A percentile compares a stretch with the other conserved stretches of the same genome.
Conservation (phyloP, 2,113 vertebrate genomes). For the Eurystomus gularis region DNA sequence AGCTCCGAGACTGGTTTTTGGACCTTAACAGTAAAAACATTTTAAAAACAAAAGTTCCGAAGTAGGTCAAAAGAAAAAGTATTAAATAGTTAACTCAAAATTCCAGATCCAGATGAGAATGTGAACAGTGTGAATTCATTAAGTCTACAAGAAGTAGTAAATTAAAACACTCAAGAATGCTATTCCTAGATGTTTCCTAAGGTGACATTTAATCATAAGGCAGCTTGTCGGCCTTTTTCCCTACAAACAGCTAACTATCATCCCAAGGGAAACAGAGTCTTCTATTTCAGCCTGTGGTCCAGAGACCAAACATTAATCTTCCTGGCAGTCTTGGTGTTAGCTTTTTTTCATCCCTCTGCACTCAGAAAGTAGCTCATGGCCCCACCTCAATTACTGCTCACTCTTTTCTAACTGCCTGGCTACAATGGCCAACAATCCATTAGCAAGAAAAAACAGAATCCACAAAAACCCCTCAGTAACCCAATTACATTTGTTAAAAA, state of each 20-base stretch:
- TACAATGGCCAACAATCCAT: background rate
- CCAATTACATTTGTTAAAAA: background rate
- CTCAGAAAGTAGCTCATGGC: background rate
- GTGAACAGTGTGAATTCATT: background rate
- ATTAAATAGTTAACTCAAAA: background rate
- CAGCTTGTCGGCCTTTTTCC: background rate
- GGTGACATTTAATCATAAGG: background rate
- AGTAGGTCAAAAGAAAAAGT: background rate
- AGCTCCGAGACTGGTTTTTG: fast-evolving
- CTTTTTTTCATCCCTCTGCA: background rate
- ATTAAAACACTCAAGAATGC: background rate
- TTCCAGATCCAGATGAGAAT: background rate
- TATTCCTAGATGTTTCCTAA: background rate
- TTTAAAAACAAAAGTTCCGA: background rate
- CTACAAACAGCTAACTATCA: background rate
- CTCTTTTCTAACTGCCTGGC: background rate
- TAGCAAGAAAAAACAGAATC: background rate
- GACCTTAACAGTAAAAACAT: background rate
- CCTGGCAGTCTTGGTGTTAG: background rate
- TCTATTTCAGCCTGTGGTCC: background rate
- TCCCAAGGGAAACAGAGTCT: background rate
- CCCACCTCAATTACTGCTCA: background rate
- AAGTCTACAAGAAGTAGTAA: background rate
- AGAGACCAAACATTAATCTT: background rate
- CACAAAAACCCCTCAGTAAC: background rate